phyloP scores from a whole-genome alignment of 1,140 invertebrate species.

The Capitella teleta region DNA sequence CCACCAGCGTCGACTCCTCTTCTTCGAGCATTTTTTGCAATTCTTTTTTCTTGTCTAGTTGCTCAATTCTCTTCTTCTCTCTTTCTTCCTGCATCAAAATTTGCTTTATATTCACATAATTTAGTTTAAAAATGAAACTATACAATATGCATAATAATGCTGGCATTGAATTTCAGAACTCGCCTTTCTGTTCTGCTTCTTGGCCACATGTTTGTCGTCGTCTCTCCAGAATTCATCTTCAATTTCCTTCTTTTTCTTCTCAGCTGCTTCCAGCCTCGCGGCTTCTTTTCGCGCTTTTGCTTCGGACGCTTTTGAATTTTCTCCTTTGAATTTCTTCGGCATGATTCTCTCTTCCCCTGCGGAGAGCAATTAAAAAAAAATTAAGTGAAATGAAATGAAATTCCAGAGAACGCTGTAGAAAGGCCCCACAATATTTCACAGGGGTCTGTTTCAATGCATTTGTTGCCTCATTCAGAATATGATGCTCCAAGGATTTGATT shows the following conservation, averaged over 20 bases:
- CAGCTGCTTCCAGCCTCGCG: constrained; percentile 51
- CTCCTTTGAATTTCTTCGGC: constrained; percentile 84
- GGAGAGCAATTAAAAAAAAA: too few species aligned
- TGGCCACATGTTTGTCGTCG: constrained; percentile 76
- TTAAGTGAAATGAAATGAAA: too few species aligned
- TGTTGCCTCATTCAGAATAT: too few species aligned
- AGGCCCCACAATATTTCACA: too few species aligned
- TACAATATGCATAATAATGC: too few species aligned
- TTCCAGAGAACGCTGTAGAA: too few species aligned
- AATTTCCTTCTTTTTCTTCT: constrained; percentile 58
- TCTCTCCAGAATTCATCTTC: constrained; percentile 88
- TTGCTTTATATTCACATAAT: too few species aligned
- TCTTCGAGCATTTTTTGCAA: constrained; percentile 73
- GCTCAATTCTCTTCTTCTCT: constrained; percentile 74
- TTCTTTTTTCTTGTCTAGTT: constrained; percentile 77
- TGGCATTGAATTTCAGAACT: too few species aligned
- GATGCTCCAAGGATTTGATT: too few species aligned
- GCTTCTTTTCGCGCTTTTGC: constrained; percentile 73
- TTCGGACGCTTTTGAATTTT: constrained; percentile 78
- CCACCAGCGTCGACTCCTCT: constrained; percentile 62
- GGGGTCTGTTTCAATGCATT: too few species aligned
- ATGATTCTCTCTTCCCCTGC: too few species aligned
- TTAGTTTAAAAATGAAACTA: too few species aligned
- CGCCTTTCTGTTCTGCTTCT: constrained; percentile 84
- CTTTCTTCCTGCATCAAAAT: constrained; percentile 65